Conservation (phyloP, 1,140 invertebrate genomes). For the Phocides pigmalion region DNA sequence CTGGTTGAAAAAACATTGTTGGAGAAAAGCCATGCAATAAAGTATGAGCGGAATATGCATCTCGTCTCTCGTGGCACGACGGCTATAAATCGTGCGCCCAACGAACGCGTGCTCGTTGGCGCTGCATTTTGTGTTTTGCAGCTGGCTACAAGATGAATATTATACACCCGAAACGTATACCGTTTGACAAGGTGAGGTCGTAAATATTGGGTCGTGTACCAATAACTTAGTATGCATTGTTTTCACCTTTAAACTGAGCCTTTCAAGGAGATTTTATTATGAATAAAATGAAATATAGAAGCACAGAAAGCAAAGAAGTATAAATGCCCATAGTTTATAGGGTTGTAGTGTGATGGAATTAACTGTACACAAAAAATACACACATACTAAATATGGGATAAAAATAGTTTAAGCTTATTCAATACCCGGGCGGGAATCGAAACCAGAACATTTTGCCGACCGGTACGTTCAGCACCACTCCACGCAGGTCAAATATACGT, state of each 20-base stretch:
- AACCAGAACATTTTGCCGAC: too few species aligned
- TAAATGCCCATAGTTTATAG: too few species aligned
- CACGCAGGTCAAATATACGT: too few species aligned
- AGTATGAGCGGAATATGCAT: conserved; percentile 53
- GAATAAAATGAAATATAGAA: too few species aligned
- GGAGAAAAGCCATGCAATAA: conserved; percentile 45
- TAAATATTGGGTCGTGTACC: conserved; percentile 3
- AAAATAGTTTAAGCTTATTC: too few species aligned
- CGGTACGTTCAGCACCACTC: too few species aligned
- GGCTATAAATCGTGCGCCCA: conserved; percentile 47
- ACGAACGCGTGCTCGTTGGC: conserved; percentile 40
- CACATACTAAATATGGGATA: too few species aligned
- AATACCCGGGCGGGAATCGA: too few species aligned
- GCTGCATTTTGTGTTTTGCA: conserved; percentile 34
- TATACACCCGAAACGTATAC: conserved; percentile 8
- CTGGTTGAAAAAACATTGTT: conserved; percentile 26
- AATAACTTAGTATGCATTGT: neutral
- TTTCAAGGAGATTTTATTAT: too few species aligned
- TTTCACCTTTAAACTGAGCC: neutral
- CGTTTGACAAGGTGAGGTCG: neutral
- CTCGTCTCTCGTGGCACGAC: conserved; percentile 47
- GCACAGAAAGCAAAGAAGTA: too few species aligned
- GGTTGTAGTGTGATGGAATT: too few species aligned
- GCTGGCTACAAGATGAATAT: conserved; percentile 29
- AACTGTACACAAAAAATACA: too few species aligned